These are phyloP conservation scores for Sterrhoptilus dennistouni DNA, from an alignment of 2,113 vertebrate genomes.

Conservation along the genomic window DNA sequence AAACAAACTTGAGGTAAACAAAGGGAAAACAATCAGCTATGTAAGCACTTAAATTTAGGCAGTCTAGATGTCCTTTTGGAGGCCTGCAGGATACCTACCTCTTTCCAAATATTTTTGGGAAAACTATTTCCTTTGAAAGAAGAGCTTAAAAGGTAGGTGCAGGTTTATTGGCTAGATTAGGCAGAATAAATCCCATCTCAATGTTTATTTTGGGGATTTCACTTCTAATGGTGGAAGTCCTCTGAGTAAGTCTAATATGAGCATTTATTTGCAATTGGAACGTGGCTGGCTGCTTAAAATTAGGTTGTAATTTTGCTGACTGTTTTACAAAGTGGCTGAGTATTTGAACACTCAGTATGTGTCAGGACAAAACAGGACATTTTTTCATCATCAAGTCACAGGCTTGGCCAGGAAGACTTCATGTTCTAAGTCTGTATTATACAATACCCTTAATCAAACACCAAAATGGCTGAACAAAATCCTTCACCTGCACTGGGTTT, in stretches of 20 bases:
- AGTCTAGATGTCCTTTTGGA: background rate
- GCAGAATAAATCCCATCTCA: background rate
- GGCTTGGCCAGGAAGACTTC: background rate
- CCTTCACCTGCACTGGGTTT: background rate
- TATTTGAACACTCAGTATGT: background rate
- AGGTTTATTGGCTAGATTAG: background rate
- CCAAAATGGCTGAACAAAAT: background rate
- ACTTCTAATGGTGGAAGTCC: background rate
- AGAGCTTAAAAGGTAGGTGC: background rate
- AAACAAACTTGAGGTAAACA: background rate
- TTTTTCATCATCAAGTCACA: conserved; percentile 31
- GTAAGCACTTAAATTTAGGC: background rate
- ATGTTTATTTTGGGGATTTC: background rate
- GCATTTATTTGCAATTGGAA: background rate
- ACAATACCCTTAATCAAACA: background rate
- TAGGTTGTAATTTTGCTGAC: background rate
- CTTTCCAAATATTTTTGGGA: background rate
- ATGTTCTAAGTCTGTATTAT: background rate
- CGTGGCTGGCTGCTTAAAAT: background rate
- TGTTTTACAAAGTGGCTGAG: background rate
- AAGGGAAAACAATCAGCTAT: background rate
- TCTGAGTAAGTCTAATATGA: background rate
- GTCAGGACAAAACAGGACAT: conserved; percentile 1
- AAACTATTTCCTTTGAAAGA: background rate
- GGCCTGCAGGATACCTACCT: background rate